phyloP scores from a whole-genome alignment of 2,113 vertebrate species.

The Menura novaehollandiae region DNA sequence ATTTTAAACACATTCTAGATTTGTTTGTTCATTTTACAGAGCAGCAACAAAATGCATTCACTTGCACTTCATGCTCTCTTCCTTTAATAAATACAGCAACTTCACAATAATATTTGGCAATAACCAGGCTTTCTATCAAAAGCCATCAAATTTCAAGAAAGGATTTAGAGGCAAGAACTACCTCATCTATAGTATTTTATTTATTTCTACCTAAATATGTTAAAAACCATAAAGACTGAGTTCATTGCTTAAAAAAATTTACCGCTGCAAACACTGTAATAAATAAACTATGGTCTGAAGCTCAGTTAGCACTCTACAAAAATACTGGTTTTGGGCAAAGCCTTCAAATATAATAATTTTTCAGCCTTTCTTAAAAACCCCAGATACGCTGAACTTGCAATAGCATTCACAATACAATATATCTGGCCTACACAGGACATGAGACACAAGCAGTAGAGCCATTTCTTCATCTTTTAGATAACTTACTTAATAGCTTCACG shows the following conservation, averaged over 20 bases:
- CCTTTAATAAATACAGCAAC: background rate
- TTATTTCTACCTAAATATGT: background rate
- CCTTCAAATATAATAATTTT: background rate
- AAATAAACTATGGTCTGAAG: background rate
- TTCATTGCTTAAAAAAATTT: background rate
- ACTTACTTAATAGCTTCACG: background rate
- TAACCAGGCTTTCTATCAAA: background rate
- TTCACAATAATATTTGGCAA: background rate
- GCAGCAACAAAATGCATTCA: background rate
- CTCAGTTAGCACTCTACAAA: background rate
- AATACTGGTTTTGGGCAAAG: background rate
- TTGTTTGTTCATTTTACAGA: background rate
- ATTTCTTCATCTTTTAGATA: background rate
- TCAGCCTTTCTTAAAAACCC: background rate
- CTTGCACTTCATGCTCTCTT: background rate
- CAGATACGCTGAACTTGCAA: background rate
- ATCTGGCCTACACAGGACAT: background rate
- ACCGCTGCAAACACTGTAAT: background rate
- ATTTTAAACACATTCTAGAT: background rate
- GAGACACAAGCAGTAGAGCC: background rate
- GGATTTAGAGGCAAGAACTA: background rate
- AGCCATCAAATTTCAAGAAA: background rate
- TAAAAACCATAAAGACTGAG: background rate
- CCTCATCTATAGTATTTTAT: background rate
- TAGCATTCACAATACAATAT: background rate